Evolutionary conservation across 2,888 invertebrate species (phyloP).

Genomic region (Campoletis raptor): DNA sequence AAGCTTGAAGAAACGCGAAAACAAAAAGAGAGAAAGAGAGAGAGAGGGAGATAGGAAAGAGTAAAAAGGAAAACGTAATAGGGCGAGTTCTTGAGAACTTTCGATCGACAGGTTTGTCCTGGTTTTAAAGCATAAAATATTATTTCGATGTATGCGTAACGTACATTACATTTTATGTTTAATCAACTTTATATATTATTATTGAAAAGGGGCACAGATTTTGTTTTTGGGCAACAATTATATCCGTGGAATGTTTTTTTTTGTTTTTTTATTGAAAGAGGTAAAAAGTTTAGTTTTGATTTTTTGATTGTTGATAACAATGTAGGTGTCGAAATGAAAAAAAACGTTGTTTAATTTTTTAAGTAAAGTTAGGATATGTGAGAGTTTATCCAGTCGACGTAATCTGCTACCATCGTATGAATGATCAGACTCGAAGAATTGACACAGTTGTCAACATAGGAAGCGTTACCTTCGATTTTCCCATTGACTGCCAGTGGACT

Average conservation of each 20-base stretch:
- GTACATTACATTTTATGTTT: slow-evolving; percentile 1
- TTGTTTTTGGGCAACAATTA: no score
- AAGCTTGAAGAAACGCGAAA: slow-evolving; percentile 20
- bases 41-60: slow-evolving; percentile 25
- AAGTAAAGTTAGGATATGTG: neutral
- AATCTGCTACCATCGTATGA: neutral
- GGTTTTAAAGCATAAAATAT: slow-evolving; percentile 22
- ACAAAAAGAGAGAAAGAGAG: slow-evolving; percentile 24
- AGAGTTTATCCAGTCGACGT: neutral
- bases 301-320: neutral
- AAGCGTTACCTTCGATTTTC: neutral
- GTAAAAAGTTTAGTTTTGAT: no score
- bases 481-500: no score
- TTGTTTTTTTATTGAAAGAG: no score
- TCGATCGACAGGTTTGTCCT: slow-evolving; percentile 72
- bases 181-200: neutral
- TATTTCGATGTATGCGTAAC: neutral
- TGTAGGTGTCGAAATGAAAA: neutral
- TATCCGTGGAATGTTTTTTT: no score
- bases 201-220: neutral
- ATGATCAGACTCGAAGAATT: no score
- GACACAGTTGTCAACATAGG: neutral
- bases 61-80: slow-evolving; percentile 58
- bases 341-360: neutral
- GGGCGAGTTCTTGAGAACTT: slow-evolving; percentile 61